phyloP scores from a whole-genome alignment of 2,888 invertebrate genomes.

The Chloromyia formosa region DNA sequence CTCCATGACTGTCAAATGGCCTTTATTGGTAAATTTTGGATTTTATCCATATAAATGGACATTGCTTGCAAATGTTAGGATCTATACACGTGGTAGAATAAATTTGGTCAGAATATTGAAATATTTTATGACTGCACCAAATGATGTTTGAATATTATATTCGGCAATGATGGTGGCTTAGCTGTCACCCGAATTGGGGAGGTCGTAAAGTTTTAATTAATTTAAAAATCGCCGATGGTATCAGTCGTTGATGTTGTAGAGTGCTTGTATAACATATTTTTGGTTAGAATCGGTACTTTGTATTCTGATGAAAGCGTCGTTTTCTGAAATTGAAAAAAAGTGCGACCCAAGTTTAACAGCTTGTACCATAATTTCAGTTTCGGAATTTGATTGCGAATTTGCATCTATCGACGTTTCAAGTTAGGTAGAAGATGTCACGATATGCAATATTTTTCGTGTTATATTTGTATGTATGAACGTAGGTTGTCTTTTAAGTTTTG shows the following conservation, averaged over 20 bases:
- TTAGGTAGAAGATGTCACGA: too few relatives aligned
- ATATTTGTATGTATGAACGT: too few relatives aligned
- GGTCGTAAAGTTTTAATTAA: neutral
- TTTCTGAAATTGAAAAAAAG: too few relatives aligned
- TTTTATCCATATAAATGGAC: neutral
- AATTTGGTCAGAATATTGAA: neutral
- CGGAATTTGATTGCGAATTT: too few relatives aligned
- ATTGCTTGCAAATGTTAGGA: neutral
- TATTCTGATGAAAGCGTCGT: too few relatives aligned
- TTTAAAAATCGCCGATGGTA: neutral
- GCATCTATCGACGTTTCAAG: too few relatives aligned
- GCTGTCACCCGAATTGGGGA: neutral
- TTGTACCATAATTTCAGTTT: too few relatives aligned
- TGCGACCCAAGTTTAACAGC: too few relatives aligned
- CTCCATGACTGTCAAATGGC: neutral
- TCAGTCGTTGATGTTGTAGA: neutral
- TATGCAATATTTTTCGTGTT: too few relatives aligned
- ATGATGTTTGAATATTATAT: neutral
- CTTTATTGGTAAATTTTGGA: neutral
- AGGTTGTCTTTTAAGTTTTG: too few relatives aligned
- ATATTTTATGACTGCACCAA: constrained; percentile 4
- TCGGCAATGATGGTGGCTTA: neutral
- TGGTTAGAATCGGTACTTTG: too few relatives aligned
- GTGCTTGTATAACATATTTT: too few relatives aligned
- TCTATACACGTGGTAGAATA: neutral